phyloP scores from a whole-genome alignment of 2,113 vertebrate genomes.

The Rhinolophus sinicus region DNA sequence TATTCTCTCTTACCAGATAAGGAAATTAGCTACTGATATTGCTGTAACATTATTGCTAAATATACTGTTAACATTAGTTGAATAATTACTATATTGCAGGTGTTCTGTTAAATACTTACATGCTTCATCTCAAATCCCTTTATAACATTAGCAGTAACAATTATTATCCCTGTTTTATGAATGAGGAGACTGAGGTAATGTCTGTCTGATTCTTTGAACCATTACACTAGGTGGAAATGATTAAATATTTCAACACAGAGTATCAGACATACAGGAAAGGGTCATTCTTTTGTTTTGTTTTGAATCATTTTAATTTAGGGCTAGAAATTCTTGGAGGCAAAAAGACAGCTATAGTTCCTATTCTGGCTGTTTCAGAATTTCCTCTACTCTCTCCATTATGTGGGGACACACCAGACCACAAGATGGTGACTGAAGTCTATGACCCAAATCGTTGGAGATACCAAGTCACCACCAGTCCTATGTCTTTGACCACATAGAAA shows the following conservation, averaged over 20 bases:
- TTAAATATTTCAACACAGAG: not conserved
- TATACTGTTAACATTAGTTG: not conserved
- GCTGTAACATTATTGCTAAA: not conserved
- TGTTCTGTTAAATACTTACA: not conserved
- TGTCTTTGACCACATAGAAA: not conserved
- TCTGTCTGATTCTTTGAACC: conserved; percentile 1
- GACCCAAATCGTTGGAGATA: not conserved
- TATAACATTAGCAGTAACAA: not conserved
- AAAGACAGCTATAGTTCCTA: not conserved
- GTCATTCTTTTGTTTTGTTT: not conserved
- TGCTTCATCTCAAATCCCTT: not conserved
- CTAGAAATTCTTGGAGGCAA: not conserved
- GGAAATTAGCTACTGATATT: not conserved
- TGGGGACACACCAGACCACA: not conserved
- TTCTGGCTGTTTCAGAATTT: not conserved
- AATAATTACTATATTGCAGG: not conserved
- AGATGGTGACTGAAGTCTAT: not conserved
- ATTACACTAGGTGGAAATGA: not conserved
- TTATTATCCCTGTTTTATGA: not conserved
- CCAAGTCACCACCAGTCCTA: not conserved
- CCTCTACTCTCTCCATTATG: not conserved
- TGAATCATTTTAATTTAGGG: conserved; percentile 4
- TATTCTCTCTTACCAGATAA: conserved; percentile 25
- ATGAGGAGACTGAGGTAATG: not conserved
- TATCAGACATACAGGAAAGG: not conserved